Evolutionary conservation across 2,113 vertebrate genomes (phyloP).

Genomic region (Meles meles): DNA sequence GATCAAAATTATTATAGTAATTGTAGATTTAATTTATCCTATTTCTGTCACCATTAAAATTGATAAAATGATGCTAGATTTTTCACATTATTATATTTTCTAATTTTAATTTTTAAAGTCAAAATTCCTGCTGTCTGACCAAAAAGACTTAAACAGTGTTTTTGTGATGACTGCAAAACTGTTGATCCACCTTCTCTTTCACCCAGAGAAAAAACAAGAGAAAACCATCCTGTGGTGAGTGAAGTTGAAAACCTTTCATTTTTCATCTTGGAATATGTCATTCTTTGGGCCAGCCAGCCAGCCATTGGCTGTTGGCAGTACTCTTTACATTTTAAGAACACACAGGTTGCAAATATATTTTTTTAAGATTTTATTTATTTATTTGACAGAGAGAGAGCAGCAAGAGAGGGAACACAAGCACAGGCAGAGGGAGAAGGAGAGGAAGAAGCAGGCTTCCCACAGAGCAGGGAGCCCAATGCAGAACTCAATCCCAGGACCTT

Average conservation of each 20-base stretch:
- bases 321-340: slow-evolving; percentile 19
- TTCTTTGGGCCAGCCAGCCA: not conserved
- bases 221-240: slow-evolving; percentile 72
- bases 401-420: too few relatives aligned
- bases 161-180: not conserved
- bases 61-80: not conserved
- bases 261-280: slow-evolving; percentile 27
- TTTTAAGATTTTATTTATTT: too few relatives aligned
- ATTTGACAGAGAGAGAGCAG: too few relatives aligned
- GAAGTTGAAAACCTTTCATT: slow-evolving; percentile 23
- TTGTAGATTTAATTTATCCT: slow-evolving; percentile 22
- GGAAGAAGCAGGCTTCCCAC: too few relatives aligned
- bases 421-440: too few relatives aligned
- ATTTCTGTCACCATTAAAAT: not conserved
- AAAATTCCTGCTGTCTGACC: not conserved
- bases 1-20: not conserved
- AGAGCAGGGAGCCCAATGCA: too few relatives aligned
- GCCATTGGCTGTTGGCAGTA: not conserved
- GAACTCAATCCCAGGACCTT: too few relatives aligned
- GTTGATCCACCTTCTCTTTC: slow-evolving; percentile 43
- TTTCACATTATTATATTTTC: slow-evolving; percentile 55
- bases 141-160: not conserved
- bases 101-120: slow-evolving; percentile 59
- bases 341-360: not conserved
- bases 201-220: slow-evolving; percentile 6